Conservation (phyloP, 1,140 invertebrate genomes). For the Drosophila pallidifrons region DNA sequence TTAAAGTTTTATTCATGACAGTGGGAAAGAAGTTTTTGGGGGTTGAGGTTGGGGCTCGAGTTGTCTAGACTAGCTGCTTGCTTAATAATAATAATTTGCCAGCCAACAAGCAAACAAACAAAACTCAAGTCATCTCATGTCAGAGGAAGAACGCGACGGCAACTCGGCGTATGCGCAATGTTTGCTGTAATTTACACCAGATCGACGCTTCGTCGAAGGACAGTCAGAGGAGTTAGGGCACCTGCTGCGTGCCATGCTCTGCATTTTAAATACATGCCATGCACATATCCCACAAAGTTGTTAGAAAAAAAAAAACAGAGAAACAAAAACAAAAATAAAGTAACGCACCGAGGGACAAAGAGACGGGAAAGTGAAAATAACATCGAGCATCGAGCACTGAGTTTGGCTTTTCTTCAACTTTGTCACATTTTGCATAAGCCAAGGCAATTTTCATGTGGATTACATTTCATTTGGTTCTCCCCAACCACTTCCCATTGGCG, state of each 20-base stretch:
- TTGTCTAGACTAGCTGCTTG: constrained; percentile 47
- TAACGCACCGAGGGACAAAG: constrained; percentile 1
- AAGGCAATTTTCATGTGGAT: constrained; percentile 73
- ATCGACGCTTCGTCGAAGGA: neutral
- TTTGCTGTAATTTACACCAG: constrained; percentile 72
- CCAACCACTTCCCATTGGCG: neutral
- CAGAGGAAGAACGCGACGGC: constrained; percentile 26
- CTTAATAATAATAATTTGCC: constrained; percentile 43
- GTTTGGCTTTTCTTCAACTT: constrained; percentile 59
- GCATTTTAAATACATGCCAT: constrained; percentile 46
- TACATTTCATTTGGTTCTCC: constrained; percentile 64
- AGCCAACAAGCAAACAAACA: constrained; percentile 48
- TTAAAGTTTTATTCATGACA: constrained; percentile 51
- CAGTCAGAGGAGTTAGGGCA: neutral
- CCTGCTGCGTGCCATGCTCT: constrained; percentile 40
- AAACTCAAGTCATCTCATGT: constrained; percentile 37
- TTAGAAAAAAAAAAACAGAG: neutral
- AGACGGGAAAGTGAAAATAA: neutral
- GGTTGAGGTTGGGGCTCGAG: neutral
- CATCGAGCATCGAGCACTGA: constrained; percentile 1
- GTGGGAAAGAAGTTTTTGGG: neutral
- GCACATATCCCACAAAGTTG: constrained; percentile 5
- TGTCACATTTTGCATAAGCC: constrained; percentile 72
- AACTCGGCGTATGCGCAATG: constrained; percentile 67
- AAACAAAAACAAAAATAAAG: neutral